A percentile compares a stretch with the other conserved stretches of the same genome.
phyloP scores from a whole-genome alignment of 2,888 invertebrate genomes.

The Lepidocyrtinus sp. region DNA sequence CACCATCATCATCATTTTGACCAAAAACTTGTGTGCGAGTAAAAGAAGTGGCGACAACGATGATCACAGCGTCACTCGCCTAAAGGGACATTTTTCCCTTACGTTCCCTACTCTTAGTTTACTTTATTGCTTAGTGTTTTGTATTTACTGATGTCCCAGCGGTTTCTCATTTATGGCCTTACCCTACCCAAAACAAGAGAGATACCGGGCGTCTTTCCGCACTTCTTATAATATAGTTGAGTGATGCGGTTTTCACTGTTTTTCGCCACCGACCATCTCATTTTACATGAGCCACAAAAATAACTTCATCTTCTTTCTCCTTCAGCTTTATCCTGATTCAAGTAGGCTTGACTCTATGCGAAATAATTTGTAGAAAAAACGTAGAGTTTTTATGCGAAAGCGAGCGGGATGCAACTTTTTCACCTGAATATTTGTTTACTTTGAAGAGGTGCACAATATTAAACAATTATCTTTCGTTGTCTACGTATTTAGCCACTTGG shows the following conservation, averaged over 20 bases:
- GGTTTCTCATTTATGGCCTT: slow-evolving; percentile 35
- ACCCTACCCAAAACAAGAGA: not conserved
- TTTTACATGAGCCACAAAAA: not conserved
- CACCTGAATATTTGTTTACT: not conserved
- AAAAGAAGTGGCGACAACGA: not conserved
- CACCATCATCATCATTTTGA: slow-evolving; percentile 2
- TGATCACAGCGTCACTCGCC: slow-evolving; percentile 28
- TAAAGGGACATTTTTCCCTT: slow-evolving; percentile 37
- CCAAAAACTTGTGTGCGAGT: slow-evolving; percentile 16
- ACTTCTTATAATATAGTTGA: not conserved
- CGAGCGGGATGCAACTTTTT: not conserved
- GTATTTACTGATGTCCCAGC: slow-evolving; percentile 27
- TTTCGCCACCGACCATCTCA: not conserved
- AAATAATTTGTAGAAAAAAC: not conserved
- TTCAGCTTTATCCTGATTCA: not conserved
- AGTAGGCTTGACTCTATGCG: not conserved
- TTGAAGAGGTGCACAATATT: slow-evolving; percentile 6
- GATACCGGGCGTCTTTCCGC: not conserved
- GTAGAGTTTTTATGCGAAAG: not conserved
- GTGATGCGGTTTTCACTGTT: slow-evolving; percentile 17
- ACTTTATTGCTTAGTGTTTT: slow-evolving; percentile 15
- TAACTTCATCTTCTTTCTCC: not conserved
- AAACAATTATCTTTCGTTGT: not conserved
- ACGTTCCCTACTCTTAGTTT: not conserved
- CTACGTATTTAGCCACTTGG: no score